Evolutionary conservation across 2,888 invertebrate genomes (phyloP).

Genomic region (Spodoptera exigua): DNA sequence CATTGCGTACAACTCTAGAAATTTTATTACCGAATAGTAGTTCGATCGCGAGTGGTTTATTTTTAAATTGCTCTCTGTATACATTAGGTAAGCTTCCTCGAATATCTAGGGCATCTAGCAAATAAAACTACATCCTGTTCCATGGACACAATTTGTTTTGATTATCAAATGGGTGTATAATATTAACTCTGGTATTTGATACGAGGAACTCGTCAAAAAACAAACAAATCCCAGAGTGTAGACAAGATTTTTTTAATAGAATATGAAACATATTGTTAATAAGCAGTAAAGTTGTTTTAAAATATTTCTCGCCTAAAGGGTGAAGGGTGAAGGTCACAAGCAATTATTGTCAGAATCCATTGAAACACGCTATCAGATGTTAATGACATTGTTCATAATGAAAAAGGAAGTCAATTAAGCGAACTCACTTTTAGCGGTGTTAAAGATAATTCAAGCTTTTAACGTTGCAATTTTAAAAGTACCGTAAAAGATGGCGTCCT

Average conservation of each 20-base stretch:
- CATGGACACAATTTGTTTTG: conserved; percentile 18
- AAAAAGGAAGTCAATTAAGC: conserved; percentile 8
- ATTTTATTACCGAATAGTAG: conserved; percentile 49
- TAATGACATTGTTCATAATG: conserved; percentile 1
- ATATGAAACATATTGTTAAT: background rate
- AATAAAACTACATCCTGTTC: conserved; percentile 42
- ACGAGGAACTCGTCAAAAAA: too few species aligned
- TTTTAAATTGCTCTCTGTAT: conserved; percentile 45
- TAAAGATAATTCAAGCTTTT: background rate
- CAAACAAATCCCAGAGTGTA: too few species aligned
- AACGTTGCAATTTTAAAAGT: too few species aligned
- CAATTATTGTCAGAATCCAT: conserved; percentile 19
- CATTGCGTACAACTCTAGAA: conserved; percentile 40
- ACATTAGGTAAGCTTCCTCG: conserved; percentile 36
- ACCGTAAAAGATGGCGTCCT: too few species aligned
- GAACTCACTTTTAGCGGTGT: conserved; percentile 1
- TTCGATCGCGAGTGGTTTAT: conserved; percentile 45
- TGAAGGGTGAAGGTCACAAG: conserved; percentile 15
- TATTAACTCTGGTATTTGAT: too few species aligned
- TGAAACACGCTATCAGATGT: conserved; percentile 17
- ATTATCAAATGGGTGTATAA: background rate
- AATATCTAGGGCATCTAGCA: conserved; percentile 47
- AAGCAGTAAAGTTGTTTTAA: too few species aligned
- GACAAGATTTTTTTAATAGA: background rate
- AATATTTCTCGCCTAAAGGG: conserved; percentile 3